phyloP scores from a whole-genome alignment of 2,113 vertebrate species.

The Zingel zingel region DNA sequence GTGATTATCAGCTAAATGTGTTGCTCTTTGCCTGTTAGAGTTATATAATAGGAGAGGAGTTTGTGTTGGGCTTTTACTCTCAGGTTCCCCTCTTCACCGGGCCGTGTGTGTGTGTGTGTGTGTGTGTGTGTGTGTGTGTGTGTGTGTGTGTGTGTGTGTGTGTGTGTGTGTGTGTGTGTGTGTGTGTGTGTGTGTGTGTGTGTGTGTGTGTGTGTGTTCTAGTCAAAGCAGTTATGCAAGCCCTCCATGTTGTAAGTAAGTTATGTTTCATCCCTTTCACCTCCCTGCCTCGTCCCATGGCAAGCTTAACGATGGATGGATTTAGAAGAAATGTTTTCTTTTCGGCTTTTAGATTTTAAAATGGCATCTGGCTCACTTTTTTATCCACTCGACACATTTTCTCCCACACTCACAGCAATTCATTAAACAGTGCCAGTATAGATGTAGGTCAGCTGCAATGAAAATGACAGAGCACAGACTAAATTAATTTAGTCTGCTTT shows the following conservation, averaged over 20 bases:
- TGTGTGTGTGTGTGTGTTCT: constrained; percentile 35
- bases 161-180: constrained; percentile 9
- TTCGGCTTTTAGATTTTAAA: constrained; percentile 5
- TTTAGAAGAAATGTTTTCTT: not conserved
- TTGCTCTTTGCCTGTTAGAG: constrained; percentile 46
- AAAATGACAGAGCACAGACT: constrained; percentile 40
- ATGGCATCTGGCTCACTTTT: not conserved
- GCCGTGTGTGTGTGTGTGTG: not conserved
- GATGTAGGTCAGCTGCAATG: constrained; percentile 48
- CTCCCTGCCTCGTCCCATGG: constrained; percentile 23
- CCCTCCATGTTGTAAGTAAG: constrained; percentile 38
- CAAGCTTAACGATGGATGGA: not conserved
- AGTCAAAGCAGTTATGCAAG: constrained; percentile 63
- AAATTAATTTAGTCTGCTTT: constrained; percentile 41
- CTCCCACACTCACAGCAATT: not conserved
- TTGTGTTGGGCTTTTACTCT: constrained; percentile 37
- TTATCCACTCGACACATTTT: not conserved
- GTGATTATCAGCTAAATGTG: constrained; percentile 43
- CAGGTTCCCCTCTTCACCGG: constrained; percentile 44
- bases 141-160: not conserved
- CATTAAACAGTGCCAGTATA: constrained; percentile 16
- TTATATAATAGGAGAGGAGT: constrained; percentile 60
- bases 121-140: too few relatives aligned
- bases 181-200: too few relatives aligned
- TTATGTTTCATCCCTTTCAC: constrained; percentile 39